Base-by-base conservation (phyloP, 23 tunicate genomes). In the Styela plicata region DNA sequence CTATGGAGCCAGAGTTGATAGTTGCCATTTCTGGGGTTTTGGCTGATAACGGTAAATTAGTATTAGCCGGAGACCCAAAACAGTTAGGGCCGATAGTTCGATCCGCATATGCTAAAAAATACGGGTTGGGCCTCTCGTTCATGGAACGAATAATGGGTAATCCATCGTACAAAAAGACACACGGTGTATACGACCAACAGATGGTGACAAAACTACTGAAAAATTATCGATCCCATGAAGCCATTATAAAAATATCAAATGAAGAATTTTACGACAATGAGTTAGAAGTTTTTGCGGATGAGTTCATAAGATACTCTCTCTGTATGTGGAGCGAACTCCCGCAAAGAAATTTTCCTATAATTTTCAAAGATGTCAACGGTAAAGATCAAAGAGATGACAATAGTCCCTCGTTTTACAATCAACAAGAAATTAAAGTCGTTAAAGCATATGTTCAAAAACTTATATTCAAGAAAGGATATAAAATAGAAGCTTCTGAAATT, bases 1-100 rank as follows among this genome's bases (percentile, higher is more conserved):
- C 94, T 23, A 74, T 76, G 52, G 98, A 94, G 70, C 94, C 98
- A 27, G 98, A 94, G 35, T 76, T 63, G 36, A 69, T 94, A 82
- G 82, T 86, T n/a, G 87, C 98, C 7, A 80, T 94, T 25, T 88
- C 78, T 19, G 86, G 89, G 3, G 23, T 85, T n/a, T 52, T 90
- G 89, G 96, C 82, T 2, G 31, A 57, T 21, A 52, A 3, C 1
- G 96, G 96, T 3, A 74, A 85, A 2, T 24, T 90, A n/a, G 85
- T 90, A 2, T 30, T 90, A 74, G 89, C 96, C 22, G 96, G 96
- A 2, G 96, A 90, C 36, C 96, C 87, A 7, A 63, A 85, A 29
- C 96, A 90, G 33, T 82, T 90, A 0, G 96, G 96, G 17, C 96
- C 96, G 1, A 74, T 90, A 25, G 27, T 90, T 17, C 57, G 64